phyloP scores from a whole-genome alignment of 1,140 invertebrate genomes.

The Ceratosolen fusciceps region DNA sequence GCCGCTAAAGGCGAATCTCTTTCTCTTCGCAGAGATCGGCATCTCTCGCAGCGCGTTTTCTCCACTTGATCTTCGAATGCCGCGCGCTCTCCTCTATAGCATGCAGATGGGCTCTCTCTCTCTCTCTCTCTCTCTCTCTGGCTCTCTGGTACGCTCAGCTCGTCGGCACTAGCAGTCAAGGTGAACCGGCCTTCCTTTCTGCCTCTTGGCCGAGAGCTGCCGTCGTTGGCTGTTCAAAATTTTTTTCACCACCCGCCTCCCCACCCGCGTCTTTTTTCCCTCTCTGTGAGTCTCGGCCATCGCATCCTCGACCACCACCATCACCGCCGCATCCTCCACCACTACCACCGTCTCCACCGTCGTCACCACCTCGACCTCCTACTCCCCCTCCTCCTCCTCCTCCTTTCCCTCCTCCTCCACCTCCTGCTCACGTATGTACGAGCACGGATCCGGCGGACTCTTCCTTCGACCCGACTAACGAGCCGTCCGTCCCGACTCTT shows the following conservation, averaged over 20 bases:
- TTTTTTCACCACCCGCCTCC: constrained; percentile 1
- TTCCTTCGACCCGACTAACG: constrained; percentile 62
- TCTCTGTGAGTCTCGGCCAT: background rate
- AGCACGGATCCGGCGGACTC: background rate
- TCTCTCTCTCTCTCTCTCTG: constrained; percentile 36
- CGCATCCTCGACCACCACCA: background rate
- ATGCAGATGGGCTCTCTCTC: constrained; percentile 38
- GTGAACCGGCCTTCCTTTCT: constrained; percentile 65
- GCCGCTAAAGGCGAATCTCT: constrained; percentile 31
- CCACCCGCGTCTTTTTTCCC: background rate
- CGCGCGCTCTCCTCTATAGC: constrained; percentile 49
- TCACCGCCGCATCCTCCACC: background rate
- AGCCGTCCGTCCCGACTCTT: constrained; percentile 54
- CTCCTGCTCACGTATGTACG: background rate
- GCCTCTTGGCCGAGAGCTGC: constrained; percentile 32
- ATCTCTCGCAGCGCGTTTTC: constrained; percentile 36
- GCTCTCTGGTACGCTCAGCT: constrained; percentile 46
- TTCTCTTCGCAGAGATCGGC: constrained; percentile 41
- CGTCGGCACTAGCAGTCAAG: constrained; percentile 64
- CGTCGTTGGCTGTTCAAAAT: constrained; percentile 30
- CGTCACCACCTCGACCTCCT: background rate
- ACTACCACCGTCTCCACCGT: background rate
- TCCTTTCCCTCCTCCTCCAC: background rate
- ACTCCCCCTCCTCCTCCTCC: constrained; percentile 3
- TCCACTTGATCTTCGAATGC: constrained; percentile 52